Evolutionary conservation across 2,888 invertebrate genomes (phyloP).

Genomic region (Gisinianus flammeolus): DNA sequence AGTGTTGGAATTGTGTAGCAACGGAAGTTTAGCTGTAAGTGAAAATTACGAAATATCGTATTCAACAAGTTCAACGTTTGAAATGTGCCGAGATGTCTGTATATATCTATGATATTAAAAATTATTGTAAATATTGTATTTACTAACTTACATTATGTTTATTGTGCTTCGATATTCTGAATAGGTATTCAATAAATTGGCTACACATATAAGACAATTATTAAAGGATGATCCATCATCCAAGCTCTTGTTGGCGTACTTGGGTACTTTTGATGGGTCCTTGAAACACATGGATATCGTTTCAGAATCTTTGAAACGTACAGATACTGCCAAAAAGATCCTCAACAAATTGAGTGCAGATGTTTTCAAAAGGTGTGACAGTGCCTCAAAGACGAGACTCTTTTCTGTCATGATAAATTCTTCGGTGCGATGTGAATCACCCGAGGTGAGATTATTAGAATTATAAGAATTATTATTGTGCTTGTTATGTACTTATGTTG

Average conservation of each 20-base stretch:
- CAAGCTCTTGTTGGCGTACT: constrained; percentile 44
- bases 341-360: constrained; percentile 47
- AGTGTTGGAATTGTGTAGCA: constrained; percentile 1
- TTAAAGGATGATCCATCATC: constrained; percentile 44
- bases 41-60: background rate
- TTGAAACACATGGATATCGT: constrained; percentile 45
- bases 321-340: constrained; percentile 43
- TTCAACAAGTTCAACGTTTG: background rate
- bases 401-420: constrained; percentile 51
- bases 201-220: constrained; percentile 43
- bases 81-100: background rate
- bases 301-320: constrained; percentile 41
- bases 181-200: constrained; percentile 48
- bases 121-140: background rate
- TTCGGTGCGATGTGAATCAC: constrained; percentile 49
- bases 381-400: constrained; percentile 42
- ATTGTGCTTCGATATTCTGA: background rate
- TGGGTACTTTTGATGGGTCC: constrained; percentile 52
- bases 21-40: constrained; percentile 10
- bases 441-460: constrained; percentile 47
- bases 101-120: background rate
- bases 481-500: no score
- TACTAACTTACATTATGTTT: no score
- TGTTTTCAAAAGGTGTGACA: constrained; percentile 37
- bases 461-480: background rate